A percentile compares a stretch with the other conserved stretches of the same genome.
These are phyloP conservation scores for Baccha elongata DNA, from an alignment of 2,888 invertebrate species.

Conservation along the genomic window DNA sequence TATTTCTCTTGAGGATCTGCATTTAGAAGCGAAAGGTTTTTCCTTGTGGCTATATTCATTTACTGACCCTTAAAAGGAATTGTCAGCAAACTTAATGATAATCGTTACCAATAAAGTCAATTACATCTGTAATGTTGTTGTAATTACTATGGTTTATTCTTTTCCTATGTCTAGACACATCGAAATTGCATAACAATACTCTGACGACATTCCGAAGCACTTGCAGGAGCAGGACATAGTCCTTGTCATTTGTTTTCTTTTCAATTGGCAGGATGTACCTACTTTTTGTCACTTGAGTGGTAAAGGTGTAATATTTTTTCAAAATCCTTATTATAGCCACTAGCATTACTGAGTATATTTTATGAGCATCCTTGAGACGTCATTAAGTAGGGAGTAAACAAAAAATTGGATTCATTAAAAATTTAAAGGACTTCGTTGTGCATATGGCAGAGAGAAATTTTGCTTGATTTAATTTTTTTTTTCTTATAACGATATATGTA, in stretches of 20 bases:
- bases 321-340: neutral
- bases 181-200: slow-evolving; percentile 65
- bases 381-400: slow-evolving; percentile 58
- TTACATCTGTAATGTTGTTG: neutral
- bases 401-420: slow-evolving; percentile 57
- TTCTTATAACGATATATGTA: too few relatives aligned
- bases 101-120: neutral
- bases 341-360: neutral
- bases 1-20: too few relatives aligned
- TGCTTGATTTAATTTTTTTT: too few relatives aligned
- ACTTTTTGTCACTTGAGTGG: slow-evolving; percentile 8
- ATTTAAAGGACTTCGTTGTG: neutral
- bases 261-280: slow-evolving; percentile 34
- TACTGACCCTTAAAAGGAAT: too few relatives aligned
- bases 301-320: neutral
- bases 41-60: too few relatives aligned
- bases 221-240: neutral
- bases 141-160: slow-evolving; percentile 11
- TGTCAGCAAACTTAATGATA: too few relatives aligned
- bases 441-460: too few relatives aligned
- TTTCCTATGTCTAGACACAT: slow-evolving; percentile 54
- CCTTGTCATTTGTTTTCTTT: slow-evolving; percentile 9
- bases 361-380: slow-evolving; percentile 54
- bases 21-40: too few relatives aligned
- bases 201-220: slow-evolving; percentile 34